Percentiles rank a stretch among this genome's conserved stretches.
These are phyloP conservation scores for Anneissia japonica DNA, from an alignment of 35 echinoderm and acorn worm species.

Conservation along the genomic window DNA sequence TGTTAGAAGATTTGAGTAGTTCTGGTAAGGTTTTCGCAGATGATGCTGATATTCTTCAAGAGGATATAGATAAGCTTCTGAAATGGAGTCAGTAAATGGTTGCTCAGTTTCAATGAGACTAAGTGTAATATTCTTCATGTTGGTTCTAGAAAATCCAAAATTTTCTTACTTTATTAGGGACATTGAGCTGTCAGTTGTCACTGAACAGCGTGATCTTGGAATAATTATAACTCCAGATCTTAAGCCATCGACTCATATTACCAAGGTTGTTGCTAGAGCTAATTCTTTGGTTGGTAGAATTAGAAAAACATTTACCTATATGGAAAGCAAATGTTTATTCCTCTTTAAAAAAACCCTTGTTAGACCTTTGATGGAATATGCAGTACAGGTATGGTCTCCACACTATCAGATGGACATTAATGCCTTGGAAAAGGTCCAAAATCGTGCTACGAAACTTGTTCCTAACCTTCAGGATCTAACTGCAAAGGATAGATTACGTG, in stretches of 20 bases:
- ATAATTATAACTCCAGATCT: background rate
- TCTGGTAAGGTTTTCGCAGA: background rate
- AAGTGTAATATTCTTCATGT: conserved; percentile 10
- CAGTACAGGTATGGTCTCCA: background rate
- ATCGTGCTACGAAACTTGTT: too few species aligned
- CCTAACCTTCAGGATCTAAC: too few species aligned
- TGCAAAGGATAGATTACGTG: too few species aligned
- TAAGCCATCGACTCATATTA: background rate
- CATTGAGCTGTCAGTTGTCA: background rate
- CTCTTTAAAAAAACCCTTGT: background rate
- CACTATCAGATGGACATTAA: background rate
- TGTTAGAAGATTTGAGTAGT: too few species aligned
- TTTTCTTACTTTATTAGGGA: background rate
- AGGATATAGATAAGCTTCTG: background rate
- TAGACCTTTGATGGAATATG: background rate
- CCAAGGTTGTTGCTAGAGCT: background rate
- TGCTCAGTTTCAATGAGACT: background rate
- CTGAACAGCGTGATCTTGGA: background rate
- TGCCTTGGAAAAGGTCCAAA: background rate
- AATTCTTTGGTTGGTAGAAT: background rate
- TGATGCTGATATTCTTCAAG: background rate
- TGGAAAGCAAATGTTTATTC: background rate
- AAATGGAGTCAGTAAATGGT: background rate
- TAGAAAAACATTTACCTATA: background rate
- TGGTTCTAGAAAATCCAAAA: background rate